Evolutionary conservation across 92 coral and sea anemone species (phyloP).

Genomic region (Siderastrea siderea): DNA sequence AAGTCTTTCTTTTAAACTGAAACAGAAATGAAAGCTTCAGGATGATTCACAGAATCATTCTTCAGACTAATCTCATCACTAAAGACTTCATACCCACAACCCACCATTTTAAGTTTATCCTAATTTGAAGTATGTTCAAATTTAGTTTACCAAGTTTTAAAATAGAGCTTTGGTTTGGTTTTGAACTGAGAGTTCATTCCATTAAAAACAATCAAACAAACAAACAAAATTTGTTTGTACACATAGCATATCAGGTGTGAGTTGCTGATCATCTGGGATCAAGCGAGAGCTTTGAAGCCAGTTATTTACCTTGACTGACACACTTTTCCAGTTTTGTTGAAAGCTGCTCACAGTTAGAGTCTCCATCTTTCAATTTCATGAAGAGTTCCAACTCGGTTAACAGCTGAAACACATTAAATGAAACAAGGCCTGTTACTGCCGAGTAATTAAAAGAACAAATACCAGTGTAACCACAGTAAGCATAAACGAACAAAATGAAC

Average conservation of each 20-base stretch:
- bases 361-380: constrained; percentile 17
- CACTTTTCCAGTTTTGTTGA: constrained; percentile 1
- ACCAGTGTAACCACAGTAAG: constrained; percentile 24
- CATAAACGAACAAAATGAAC: constrained; percentile 21
- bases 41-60: constrained; percentile 20
- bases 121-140: neutral
- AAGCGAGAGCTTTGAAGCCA: constrained; percentile 2
- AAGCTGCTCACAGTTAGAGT: constrained; percentile 10
- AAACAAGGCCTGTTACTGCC: constrained; percentile 12
- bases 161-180: neutral
- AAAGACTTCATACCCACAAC: constrained; percentile 23
- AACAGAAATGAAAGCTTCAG: constrained; percentile 23
- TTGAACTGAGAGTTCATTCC: neutral
- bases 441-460: constrained; percentile 16
- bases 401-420: constrained; percentile 35
- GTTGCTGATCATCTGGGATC: constrained; percentile 13
- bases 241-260: constrained; percentile 18
- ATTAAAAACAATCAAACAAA: constrained; percentile 13
- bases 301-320: constrained; percentile 22
- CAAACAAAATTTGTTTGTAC: neutral
- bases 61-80: constrained; percentile 17
- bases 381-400: constrained; percentile 28
- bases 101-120: constrained; percentile 4
- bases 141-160: constrained; percentile 1
- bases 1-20: neutral